Conservation (phyloP, 1,140 invertebrate genomes). For the Eurosta solidaginis region DNA sequence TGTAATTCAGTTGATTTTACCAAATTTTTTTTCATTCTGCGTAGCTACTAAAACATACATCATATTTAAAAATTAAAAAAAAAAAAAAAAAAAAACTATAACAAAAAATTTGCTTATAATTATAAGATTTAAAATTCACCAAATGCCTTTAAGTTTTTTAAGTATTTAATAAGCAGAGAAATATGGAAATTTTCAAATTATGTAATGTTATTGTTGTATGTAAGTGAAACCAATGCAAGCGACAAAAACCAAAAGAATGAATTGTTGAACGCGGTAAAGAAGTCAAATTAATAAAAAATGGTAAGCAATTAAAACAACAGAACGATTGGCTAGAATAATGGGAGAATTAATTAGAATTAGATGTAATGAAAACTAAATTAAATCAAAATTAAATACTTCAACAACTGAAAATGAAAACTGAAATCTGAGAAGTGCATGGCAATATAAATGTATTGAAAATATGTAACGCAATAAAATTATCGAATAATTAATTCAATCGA, state of each 20-base stretch:
- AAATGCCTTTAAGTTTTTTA: constrained; percentile 54
- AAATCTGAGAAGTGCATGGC: not conserved
- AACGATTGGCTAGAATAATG: no score
- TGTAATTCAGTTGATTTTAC: no score
- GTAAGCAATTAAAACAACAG: no score
- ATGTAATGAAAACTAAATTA: not conserved
- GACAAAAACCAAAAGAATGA: no score
- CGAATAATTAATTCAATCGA: not conserved
- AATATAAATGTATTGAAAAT: not conserved
- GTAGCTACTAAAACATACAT: not conserved
- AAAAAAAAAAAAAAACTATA: constrained; percentile 2
- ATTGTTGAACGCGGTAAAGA: no score
- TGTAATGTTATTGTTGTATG: not conserved
- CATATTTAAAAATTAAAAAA: constrained; percentile 7
- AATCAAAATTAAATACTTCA: not conserved
- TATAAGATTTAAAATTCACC: constrained; percentile 42
- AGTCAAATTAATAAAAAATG: no score
- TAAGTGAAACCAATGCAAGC: no score
- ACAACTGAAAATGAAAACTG: not conserved
- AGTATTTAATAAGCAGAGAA: not conserved
- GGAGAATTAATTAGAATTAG: no score
- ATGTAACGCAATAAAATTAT: not conserved
- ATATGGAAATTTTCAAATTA: not conserved
- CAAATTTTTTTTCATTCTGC: not conserved
- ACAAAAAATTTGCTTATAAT: constrained; percentile 34